Conservation (phyloP, 2,113 vertebrate species). For the Lycaon pictus region DNA sequence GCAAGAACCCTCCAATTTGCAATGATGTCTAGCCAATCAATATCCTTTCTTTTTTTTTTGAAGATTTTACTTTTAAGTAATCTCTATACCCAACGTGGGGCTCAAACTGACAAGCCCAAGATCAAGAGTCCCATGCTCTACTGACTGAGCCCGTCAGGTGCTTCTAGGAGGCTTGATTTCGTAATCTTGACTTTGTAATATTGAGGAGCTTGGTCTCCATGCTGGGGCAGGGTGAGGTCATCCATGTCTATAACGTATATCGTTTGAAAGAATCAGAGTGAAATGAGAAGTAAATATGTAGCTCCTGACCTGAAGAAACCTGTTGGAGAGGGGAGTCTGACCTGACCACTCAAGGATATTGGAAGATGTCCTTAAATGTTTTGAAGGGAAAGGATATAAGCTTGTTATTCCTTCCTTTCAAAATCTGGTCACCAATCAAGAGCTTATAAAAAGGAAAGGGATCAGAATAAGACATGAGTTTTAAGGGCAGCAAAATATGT, state of each 20-base stretch:
- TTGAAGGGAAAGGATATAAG: not conserved
- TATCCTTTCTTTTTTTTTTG: not conserved
- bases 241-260: too few species aligned
- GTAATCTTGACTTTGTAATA: not conserved
- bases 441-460: not conserved
- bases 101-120: not conserved
- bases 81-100: not conserved
- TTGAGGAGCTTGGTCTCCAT: not conserved
- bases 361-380: not conserved
- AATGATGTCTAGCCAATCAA: not conserved
- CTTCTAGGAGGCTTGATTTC: not conserved
- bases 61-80: not conserved
- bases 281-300: not conserved
- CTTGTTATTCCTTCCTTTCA: not conserved
- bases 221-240: not conserved
- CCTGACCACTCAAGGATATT: not conserved
- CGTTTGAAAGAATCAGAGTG: not conserved
- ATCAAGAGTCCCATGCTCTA: not conserved
- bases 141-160: not conserved
- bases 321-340: not conserved
- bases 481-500: not conserved
- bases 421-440: not conserved
- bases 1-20: not conserved
- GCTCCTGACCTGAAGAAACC: not conserved
- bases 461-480: not conserved